Conservation (phyloP, 1,140 invertebrate genomes). For the Anastrepha obliqua region DNA sequence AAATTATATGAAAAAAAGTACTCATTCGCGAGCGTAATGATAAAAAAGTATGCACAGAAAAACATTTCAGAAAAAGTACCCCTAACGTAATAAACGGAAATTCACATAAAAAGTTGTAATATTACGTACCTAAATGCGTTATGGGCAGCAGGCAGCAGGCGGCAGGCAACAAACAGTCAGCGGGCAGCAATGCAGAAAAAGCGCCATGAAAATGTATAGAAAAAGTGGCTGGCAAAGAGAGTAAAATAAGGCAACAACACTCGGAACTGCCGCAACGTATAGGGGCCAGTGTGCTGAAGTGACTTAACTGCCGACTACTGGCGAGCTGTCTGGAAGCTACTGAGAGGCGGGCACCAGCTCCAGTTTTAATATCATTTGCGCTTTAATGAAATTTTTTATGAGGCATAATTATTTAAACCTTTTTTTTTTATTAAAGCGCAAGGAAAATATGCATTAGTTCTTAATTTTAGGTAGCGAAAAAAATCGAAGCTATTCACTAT, state of each 20-base stretch:
- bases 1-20: neutral
- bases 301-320: constrained; percentile 4
- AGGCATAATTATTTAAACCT: neutral
- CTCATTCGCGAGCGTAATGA: constrained; percentile 18
- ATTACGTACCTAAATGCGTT: neutral
- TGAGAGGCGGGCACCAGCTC: neutral
- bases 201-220: constrained; percentile 32
- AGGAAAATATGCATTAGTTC: neutral
- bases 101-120: constrained; percentile 41
- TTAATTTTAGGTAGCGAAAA: neutral
- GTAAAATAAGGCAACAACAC: constrained; percentile 5
- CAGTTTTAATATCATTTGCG: constrained; percentile 1
- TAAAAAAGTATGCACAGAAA: constrained; percentile 42
- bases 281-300: neutral
- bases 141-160: neutral
- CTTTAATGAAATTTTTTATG: constrained; percentile 30
- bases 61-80: constrained; percentile 50
- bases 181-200: constrained; percentile 14
- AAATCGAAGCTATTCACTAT: too few relatives aligned
- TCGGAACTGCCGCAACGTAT: neutral
- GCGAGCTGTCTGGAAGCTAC: neutral
- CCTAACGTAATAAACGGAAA: constrained; percentile 51
- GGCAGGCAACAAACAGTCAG: too few relatives aligned
- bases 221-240: constrained; percentile 43
- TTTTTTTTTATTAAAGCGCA: neutral